phyloP scores from a whole-genome alignment of 1,140 invertebrate genomes.

The Heliconius eleuchia region DNA sequence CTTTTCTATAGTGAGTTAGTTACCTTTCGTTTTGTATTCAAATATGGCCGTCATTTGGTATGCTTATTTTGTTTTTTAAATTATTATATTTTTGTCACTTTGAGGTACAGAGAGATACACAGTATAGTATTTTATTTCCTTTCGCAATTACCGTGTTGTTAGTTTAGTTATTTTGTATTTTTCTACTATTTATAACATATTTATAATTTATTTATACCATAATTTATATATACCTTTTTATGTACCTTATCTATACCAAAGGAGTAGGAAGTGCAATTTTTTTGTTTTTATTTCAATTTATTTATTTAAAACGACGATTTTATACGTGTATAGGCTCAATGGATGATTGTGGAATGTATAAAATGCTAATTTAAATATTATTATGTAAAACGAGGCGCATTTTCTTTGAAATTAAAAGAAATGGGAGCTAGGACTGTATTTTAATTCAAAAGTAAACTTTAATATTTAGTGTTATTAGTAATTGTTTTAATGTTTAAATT shows the following conservation, averaged over 20 bases:
- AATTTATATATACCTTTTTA: conserved; percentile 19
- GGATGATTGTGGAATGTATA: neutral
- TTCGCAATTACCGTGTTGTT: conserved; percentile 3
- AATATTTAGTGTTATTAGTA: neutral
- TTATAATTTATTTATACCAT: conserved; percentile 34
- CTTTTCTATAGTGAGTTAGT: neutral
- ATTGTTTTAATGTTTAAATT: neutral
- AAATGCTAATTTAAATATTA: neutral
- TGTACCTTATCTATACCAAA: conserved; percentile 44
- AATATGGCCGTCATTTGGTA: neutral
- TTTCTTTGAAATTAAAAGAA: neutral
- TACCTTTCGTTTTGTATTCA: neutral
- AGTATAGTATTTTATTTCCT: neutral
- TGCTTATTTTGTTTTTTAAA: neutral
- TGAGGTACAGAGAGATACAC: neutral
- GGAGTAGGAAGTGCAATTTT: conserved; percentile 40
- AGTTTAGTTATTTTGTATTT: conserved; percentile 19
- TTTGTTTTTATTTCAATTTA: neutral
- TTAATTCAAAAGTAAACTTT: neutral
- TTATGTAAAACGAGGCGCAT: neutral
- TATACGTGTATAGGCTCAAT: conserved; percentile 3
- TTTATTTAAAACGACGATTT: conserved; percentile 15
- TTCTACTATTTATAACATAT: conserved; percentile 13
- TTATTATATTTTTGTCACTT: neutral
- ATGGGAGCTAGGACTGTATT: neutral